Percentiles rank a stretch among this genome's conserved stretches.
These are phyloP conservation scores for Zygothrica quintamaculata DNA, from an alignment of 2,888 invertebrate species.

Conservation along the genomic window DNA sequence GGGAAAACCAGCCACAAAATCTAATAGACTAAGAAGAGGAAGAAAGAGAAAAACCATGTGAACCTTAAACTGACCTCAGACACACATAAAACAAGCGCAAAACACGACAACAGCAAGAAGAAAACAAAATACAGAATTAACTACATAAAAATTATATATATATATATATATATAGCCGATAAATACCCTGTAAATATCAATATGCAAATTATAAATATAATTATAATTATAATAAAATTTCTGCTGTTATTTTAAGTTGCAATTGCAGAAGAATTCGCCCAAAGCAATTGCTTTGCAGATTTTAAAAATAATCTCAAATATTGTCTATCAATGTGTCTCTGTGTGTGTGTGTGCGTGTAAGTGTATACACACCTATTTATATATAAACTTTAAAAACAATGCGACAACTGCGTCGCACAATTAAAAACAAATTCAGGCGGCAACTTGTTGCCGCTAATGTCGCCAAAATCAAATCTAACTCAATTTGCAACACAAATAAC, in stretches of 20 bases:
- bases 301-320: slow-evolving; percentile 57
- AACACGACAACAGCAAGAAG: background rate
- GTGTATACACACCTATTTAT: background rate
- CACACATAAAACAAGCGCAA: slow-evolving; percentile 18
- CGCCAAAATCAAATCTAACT: slow-evolving; percentile 25
- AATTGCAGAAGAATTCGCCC: slow-evolving; percentile 11
- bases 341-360: background rate
- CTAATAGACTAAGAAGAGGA: no score
- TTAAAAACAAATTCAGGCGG: slow-evolving; percentile 13
- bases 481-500: slow-evolving; percentile 22
- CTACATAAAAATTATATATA: background rate
- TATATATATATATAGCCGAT: background rate
- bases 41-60: slow-evolving; percentile 20
- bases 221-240: no score
- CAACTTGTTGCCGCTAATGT: slow-evolving; percentile 49
- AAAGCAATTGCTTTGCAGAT: slow-evolving; percentile 26
- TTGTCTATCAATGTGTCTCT: no score
- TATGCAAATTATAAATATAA: slow-evolving; percentile 13
- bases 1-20: slow-evolving; percentile 19
- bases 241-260: slow-evolving; percentile 37
- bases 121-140: background rate
- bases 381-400: slow-evolving; percentile 3
- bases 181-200: no score
- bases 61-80: slow-evolving; percentile 55
- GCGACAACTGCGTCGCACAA: slow-evolving; percentile 47